Evolutionary conservation across 1,140 invertebrate species (phyloP).

Genomic region (Drosophila sp.): DNA sequence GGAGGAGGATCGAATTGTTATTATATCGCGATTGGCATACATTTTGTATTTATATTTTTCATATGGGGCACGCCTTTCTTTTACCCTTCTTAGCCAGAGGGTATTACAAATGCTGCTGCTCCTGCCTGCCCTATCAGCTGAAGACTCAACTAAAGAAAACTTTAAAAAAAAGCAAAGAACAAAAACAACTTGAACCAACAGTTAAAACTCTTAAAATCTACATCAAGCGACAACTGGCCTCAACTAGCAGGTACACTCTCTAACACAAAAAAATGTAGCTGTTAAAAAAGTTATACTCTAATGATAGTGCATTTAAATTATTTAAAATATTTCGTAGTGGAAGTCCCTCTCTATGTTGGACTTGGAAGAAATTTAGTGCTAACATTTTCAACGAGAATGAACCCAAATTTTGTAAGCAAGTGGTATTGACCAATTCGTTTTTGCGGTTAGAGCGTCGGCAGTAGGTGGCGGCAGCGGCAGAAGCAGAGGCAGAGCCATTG

Average conservation of each 20-base stretch:
- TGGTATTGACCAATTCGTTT: conserved; percentile 34
- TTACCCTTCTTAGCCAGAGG: too few relatives aligned
- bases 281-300: neutral
- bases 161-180: conserved; percentile 20
- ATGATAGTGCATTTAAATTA: too few relatives aligned
- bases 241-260: conserved; percentile 12
- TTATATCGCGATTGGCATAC: neutral
- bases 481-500: neutral
- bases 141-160: conserved; percentile 54
- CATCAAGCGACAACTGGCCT: conserved; percentile 34
- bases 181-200: conserved; percentile 61
- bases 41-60: neutral
- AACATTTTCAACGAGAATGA: too few relatives aligned
- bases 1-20: neutral
- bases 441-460: conserved; percentile 10
- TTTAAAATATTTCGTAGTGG: too few relatives aligned
- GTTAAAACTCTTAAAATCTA: conserved; percentile 52
- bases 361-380: too few relatives aligned
- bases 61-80: too few relatives aligned
- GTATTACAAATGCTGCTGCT: neutral
- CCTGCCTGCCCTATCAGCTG: neutral
- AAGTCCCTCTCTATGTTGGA: too few relatives aligned
- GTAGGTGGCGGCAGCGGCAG: neutral
- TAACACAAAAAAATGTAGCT: neutral
- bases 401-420: neutral